Evolutionary conservation across 1,140 invertebrate genomes (phyloP), one percentile per base, ranked within the genome.

Genomic region (Drosophila willistoni): DNA sequence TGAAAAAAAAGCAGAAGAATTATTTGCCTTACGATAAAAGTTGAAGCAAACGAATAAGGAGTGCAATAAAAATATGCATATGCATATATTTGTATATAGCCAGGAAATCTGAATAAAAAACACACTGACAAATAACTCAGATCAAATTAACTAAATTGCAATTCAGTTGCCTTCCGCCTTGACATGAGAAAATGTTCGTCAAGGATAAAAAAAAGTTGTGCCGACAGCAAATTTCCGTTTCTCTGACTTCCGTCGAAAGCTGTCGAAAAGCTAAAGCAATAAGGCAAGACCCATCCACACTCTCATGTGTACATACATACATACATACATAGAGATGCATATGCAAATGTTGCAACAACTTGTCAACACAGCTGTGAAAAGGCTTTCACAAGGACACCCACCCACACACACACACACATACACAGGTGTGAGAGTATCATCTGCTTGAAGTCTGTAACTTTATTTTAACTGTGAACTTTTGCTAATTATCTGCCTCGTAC

Each of bases 11-110:
- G 2, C 1, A 60, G 66, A 68, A 36, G 56, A 81, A 76, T 77
- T 77, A 83, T 83, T 83, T 83, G 77, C 66, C 68, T 65, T 76
- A 86, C 79, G 68, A 86, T 77, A 82, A 87, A 86, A 86, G 83
- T 87, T 86, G 54, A 51, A 63, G 68, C 69, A 65, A 39, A 67
- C 60, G 56, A 36, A 59, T 44, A n/a, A 7, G 65, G 71, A 57
- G 33, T 39, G 36, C 36, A n/a, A 59, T 54, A 63, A 54, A 62
- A 13, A n/a, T 29, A 42, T 47, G 25, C 44, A 39, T 3, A 39
- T 13, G 36, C 36, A 39, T 39, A 39, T 39, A 13, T 12, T 6
- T 39, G 3, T 1, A 10, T 47, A 17, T 42, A 13, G 29, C 36
- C 3, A 41, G 34, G 33, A n/a, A 73, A 55, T 51, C 44, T 51